phyloP scores from a whole-genome alignment of 2,113 vertebrate species.

The Eurystomus gularis region DNA sequence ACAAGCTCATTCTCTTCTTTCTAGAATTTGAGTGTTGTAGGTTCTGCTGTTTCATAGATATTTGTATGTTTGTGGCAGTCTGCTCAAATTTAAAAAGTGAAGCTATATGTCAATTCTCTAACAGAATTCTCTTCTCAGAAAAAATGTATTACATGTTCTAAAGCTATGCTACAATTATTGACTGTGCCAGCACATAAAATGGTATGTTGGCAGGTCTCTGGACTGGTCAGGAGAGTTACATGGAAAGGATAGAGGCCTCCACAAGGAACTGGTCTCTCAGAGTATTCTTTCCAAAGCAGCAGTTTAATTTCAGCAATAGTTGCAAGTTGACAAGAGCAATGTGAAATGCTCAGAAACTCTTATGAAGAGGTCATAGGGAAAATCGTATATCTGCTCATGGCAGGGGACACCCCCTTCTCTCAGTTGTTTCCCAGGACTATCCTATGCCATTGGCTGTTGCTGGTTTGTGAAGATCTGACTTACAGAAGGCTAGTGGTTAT shows the following conservation, averaged over 20 bases:
- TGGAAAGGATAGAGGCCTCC: background rate
- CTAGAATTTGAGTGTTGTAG: background rate
- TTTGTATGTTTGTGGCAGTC: background rate
- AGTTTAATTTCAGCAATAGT: background rate
- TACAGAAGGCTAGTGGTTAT: background rate
- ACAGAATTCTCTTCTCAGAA: no score
- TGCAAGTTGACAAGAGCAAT: background rate
- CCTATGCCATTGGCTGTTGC: background rate
- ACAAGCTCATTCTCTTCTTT: background rate
- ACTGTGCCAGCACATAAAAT: background rate
- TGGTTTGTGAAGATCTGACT: background rate
- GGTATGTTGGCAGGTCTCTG: background rate
- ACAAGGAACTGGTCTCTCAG: background rate
- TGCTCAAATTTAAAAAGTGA: background rate
- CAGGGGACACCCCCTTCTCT: fast-evolving
- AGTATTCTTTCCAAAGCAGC: background rate
- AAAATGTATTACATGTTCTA: background rate
- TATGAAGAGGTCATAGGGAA: fast-evolving
- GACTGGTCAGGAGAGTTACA: background rate
- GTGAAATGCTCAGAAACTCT: background rate
- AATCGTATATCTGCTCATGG: background rate
- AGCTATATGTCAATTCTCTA: background rate
- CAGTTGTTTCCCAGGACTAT: background rate
- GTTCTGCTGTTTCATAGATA: background rate
- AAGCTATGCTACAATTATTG: background rate